Conservation (phyloP, 1,140 invertebrate genomes). For the Solenopsis invicta region DNA sequence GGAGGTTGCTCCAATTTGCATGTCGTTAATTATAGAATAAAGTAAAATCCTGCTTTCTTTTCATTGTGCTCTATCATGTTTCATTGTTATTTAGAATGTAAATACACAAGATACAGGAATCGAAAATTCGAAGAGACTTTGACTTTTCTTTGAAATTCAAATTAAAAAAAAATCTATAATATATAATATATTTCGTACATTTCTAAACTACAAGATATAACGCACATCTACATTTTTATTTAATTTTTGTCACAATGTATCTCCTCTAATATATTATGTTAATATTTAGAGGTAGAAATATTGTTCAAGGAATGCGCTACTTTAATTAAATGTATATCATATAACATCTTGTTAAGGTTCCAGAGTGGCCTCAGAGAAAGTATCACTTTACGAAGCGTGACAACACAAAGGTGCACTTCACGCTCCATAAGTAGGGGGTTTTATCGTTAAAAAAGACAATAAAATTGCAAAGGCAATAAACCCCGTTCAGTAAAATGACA, state of each 20-base stretch:
- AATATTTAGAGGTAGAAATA: background rate
- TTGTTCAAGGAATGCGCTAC: slow-evolving; percentile 27
- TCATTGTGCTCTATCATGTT: background rate
- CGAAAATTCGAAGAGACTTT: background rate
- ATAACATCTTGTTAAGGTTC: slow-evolving; percentile 38
- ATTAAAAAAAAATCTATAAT: background rate
- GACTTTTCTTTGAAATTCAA: background rate
- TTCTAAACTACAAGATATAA: background rate
- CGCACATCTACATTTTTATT: background rate
- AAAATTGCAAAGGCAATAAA: slow-evolving; percentile 35
- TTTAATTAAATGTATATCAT: slow-evolving; percentile 46
- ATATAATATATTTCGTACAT: background rate
- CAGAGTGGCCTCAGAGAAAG: slow-evolving; percentile 44
- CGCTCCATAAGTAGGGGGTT: slow-evolving; percentile 56
- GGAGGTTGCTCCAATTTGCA: slow-evolving; percentile 3
- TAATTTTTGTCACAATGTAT: background rate
- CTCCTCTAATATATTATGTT: background rate
- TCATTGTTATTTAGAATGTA: background rate
- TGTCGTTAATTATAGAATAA: slow-evolving; percentile 1
- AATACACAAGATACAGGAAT: background rate
- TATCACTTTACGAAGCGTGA: slow-evolving; percentile 48
- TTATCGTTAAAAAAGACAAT: slow-evolving; percentile 47
- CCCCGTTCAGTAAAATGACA: slow-evolving; percentile 2
- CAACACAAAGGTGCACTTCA: slow-evolving; percentile 51
- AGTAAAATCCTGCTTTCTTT: background rate